Base-by-base conservation (phyloP, 2,113 vertebrate genomes). In the Gymnogyps californianus region DNA sequence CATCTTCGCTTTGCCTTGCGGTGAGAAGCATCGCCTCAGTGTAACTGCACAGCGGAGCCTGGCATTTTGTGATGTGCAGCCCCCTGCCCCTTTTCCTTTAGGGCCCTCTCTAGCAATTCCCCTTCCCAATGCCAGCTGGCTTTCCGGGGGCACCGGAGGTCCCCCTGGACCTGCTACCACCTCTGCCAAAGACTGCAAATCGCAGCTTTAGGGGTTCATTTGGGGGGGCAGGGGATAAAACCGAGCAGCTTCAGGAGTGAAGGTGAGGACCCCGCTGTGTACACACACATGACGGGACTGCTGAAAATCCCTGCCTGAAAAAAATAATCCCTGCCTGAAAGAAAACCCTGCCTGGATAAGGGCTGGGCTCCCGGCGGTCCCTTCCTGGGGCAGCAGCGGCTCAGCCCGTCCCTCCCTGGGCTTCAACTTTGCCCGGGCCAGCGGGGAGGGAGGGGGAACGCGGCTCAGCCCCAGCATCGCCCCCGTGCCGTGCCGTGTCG, bases 11-110 rank as follows among this genome's bases (percentile, higher is more conserved):
- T 81, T 44, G 36, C 32, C 77, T 52, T 26, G 49, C 5, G 11
- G 40, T 0, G 8, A 71, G 36, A 67, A 66, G 52, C 8, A 5
- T 26, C 4, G 1, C 22, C 20, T 64, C 0, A 0, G n/a, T 15
- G 29, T 40, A 22, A 66, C 2, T 47, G 34, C 28, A n/a, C 13
- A 36, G 40, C 3, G 4, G 9, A 78, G 6, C n/a, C 22, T 28
- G 59, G 32, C 36, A 7, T 64, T 86, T 61, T 3, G 2, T 22
- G n/a, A 61, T 29, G 22, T 0, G 1, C 32, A 42, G 54, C 6
- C 24, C 40, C 44, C 51, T 58, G n/a, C 24, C 47, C 25, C 29
- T 51, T 83, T 80, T 77, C 46, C 57, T 75, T 38, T 26, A 20
- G 34, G 32, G 51, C 25, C 3, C 13, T 32, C 57, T 51, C 31